These are phyloP conservation scores for Pollicipes pollicipes DNA, from an alignment of 1,140 invertebrate genomes.

Conservation along the genomic window DNA sequence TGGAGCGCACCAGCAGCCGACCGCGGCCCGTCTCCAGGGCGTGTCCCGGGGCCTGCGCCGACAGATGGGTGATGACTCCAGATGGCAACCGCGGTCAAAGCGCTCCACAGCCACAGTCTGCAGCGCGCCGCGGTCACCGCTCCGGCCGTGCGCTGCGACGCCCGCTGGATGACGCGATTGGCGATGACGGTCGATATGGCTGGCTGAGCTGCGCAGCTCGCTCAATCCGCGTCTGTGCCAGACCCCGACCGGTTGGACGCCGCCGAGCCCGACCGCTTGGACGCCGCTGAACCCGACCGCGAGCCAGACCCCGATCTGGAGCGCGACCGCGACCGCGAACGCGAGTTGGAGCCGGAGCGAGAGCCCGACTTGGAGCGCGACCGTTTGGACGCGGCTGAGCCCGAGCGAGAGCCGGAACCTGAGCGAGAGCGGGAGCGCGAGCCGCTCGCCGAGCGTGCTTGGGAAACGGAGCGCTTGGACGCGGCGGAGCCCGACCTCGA, in stretches of 20 bases:
- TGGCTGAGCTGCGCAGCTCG: too few relatives aligned
- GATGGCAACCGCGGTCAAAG: too few relatives aligned
- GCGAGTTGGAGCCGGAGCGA: slow-evolving; percentile 12
- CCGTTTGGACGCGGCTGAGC: slow-evolving; percentile 14
- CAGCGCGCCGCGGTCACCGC: too few relatives aligned
- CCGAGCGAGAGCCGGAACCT: slow-evolving; percentile 10
- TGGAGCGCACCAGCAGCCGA: too few relatives aligned
- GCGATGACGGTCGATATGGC: too few relatives aligned
- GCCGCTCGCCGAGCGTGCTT: slow-evolving; percentile 25
- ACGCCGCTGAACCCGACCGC: slow-evolving; percentile 12
- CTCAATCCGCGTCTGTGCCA: too few relatives aligned
- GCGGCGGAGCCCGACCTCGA: slow-evolving; percentile 25
- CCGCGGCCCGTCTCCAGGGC: too few relatives aligned
- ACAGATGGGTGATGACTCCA: too few relatives aligned
- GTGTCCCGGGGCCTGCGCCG: too few relatives aligned
- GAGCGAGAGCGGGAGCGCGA: slow-evolving; percentile 23
- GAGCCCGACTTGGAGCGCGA: slow-evolving; percentile 17
- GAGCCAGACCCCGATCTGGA: slow-evolving; percentile 17
- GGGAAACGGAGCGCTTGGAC: slow-evolving; percentile 26
- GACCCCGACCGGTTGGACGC: not conserved
- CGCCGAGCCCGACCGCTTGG: not conserved
- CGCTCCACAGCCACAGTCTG: too few relatives aligned
- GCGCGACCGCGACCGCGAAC: slow-evolving; percentile 6
- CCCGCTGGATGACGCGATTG: too few relatives aligned
- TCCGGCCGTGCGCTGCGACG: too few relatives aligned